Evolutionary conservation across 2,888 invertebrate genomes (phyloP), one percentile per base, ranked within the genome.

Genomic region (Apodemia zela): DNA sequence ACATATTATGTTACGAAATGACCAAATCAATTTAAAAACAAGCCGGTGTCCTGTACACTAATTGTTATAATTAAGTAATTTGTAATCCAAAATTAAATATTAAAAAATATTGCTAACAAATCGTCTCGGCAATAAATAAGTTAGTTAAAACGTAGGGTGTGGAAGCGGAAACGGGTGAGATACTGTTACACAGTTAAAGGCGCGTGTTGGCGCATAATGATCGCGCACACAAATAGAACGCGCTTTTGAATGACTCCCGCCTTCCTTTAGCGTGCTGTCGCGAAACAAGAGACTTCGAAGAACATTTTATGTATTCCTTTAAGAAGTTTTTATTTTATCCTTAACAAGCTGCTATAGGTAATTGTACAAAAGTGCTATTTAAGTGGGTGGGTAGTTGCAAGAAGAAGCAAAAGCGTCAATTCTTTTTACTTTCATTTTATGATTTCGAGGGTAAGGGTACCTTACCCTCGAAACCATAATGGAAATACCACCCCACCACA

Each of bases 171-270:
- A 87, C 81, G 86, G 76, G 76, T 77, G 72, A 80, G 83, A 81
- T 87, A 86, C 86, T 83, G 87, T 85, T 87, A 85, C 85, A 86
- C 84, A 86, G 87, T 85, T 80, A 82, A 75, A 85, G 82, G 81
- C 82, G 88, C 87, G 88, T 89, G 89, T 78, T 74, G 77, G 74
- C 76, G 89, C 89, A 90, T 90, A 90, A 89, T 87, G 84, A 89
- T 89, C 10, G 51, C 77, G 80, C 78, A 81, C 83, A 77, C 80
- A 85, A 87, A 89, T 87, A 89, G 86, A 85, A 79, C 75, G 75
- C 73, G 81, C 84, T 80, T 83, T 79, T 78, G 80, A 81, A 76
- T 76, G 75, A 69, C 66, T 73, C 67, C 68, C 64, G 60, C 75
- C 74, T 77, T 80, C 80, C 76, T 78, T 76, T 77, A 78, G 82